phyloP scores from a whole-genome alignment of 64 coral and sea anemone genomes.

The Astreopora myriophthalma region DNA sequence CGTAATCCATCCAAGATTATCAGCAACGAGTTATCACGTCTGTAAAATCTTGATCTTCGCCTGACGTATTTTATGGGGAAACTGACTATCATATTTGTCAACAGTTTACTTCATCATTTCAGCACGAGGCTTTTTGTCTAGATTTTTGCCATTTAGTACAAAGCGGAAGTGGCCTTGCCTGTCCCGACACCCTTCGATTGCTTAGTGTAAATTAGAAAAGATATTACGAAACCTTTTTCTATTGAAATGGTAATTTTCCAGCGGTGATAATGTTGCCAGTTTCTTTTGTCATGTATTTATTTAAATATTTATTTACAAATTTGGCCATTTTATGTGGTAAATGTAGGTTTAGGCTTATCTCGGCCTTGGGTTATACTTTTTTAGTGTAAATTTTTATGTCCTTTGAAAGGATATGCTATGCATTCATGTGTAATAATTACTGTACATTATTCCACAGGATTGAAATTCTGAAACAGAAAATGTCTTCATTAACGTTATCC shows the following conservation, averaged over 20 bases:
- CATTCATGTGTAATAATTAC: too few relatives aligned
- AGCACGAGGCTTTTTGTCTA: neutral
- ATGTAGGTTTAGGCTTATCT: too few relatives aligned
- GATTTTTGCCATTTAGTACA: conserved; percentile 1
- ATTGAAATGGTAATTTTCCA: neutral
- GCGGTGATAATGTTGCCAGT: neutral
- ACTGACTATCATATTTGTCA: neutral
- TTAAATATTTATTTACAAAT: conserved; percentile 4
- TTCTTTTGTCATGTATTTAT: neutral
- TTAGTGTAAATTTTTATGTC: too few relatives aligned
- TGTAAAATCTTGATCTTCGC: neutral
- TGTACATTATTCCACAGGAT: too few relatives aligned
- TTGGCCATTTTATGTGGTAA: neutral
- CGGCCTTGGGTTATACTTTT: too few relatives aligned
- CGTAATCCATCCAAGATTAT: conserved; percentile 21
- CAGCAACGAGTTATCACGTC: neutral
- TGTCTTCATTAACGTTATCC: too few relatives aligned
- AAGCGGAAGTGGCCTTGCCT: neutral
- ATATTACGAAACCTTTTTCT: neutral
- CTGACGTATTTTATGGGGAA: neutral
- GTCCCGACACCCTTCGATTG: neutral
- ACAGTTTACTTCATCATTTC: neutral
- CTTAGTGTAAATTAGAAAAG: neutral
- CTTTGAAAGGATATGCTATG: too few relatives aligned
- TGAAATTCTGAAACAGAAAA: too few relatives aligned